Percentiles rank a stretch among this genome's conserved stretches.
These are phyloP conservation scores for Antitype chi DNA, from an alignment of 2,888 invertebrate genomes.

Conservation along the genomic window DNA sequence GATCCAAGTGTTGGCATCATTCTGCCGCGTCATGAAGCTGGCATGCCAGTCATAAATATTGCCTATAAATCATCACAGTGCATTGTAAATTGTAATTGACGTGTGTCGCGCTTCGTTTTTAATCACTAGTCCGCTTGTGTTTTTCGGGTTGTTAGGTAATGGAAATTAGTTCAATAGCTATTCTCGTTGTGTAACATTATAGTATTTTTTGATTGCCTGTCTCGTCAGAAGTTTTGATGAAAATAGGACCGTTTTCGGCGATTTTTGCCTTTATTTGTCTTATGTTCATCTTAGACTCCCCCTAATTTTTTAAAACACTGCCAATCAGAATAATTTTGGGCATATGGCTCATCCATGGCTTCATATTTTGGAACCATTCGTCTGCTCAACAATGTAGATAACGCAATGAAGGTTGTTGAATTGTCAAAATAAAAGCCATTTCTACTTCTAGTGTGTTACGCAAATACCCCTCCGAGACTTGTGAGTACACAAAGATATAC, in stretches of 20 bases:
- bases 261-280: neutral
- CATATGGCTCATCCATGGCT: too few relatives aligned
- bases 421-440: too few relatives aligned
- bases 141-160: constrained; percentile 22
- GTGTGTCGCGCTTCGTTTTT: constrained; percentile 28
- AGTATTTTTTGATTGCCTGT: neutral
- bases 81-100: constrained; percentile 35
- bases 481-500: neutral
- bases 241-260: neutral
- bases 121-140: constrained; percentile 2
- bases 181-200: constrained; percentile 7
- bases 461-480: too few relatives aligned
- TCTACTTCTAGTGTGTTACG: too few relatives aligned
- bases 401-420: too few relatives aligned
- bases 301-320: too few relatives aligned
- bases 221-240: neutral
- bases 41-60: constrained; percentile 31
- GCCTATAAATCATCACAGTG: constrained; percentile 46
- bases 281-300: neutral
- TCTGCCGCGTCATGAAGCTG: constrained; percentile 23
- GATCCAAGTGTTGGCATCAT: constrained; percentile 42
- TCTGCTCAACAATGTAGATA: too few relatives aligned
- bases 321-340: too few relatives aligned
- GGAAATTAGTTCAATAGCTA: constrained; percentile 11
- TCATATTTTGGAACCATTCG: too few relatives aligned